Evolutionary conservation across 1,140 invertebrate species (phyloP).

Genomic region (Drosophila novamexicana): DNA sequence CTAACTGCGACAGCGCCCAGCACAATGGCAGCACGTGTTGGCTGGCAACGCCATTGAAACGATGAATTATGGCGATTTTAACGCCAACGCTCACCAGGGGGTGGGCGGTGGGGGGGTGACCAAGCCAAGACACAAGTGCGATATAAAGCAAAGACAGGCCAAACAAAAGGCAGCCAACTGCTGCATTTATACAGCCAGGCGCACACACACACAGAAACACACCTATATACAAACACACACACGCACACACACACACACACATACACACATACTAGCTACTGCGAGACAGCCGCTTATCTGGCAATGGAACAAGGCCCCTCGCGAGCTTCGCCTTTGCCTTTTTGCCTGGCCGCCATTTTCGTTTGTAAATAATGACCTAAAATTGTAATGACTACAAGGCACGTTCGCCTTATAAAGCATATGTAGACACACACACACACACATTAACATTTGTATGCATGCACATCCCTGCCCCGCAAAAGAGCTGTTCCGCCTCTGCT

Average conservation of each 20-base stretch:
- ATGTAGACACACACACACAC: background rate
- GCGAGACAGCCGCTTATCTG: slow-evolving; percentile 44
- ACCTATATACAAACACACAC: slow-evolving; percentile 2
- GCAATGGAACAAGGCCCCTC: slow-evolving; percentile 9
- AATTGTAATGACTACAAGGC: slow-evolving; percentile 79
- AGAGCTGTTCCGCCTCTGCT: background rate
- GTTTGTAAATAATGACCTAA: slow-evolving; percentile 77
- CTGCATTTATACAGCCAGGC: slow-evolving; percentile 15
- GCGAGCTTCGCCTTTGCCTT: slow-evolving; percentile 20
- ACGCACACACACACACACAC: background rate
- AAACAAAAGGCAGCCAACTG: slow-evolving; percentile 44
- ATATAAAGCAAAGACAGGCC: slow-evolving; percentile 31
- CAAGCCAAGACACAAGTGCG: slow-evolving; percentile 43
- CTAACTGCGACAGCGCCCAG: background rate
- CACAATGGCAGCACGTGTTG: slow-evolving; percentile 42
- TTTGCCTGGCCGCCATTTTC: slow-evolving; percentile 54
- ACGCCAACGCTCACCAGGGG: slow-evolving; percentile 54
- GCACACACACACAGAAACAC: background rate
- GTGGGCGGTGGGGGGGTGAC: slow-evolving; percentile 6
- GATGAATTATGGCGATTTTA: slow-evolving; percentile 81
- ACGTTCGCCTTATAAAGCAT: slow-evolving; percentile 74
- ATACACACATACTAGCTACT: background rate
- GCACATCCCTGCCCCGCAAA: background rate
- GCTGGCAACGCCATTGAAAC: slow-evolving; percentile 62
- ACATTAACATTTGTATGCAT: background rate